phyloP scores from a whole-genome alignment of 1,140 invertebrate species.

The Caenorhabditis latens region DNA sequence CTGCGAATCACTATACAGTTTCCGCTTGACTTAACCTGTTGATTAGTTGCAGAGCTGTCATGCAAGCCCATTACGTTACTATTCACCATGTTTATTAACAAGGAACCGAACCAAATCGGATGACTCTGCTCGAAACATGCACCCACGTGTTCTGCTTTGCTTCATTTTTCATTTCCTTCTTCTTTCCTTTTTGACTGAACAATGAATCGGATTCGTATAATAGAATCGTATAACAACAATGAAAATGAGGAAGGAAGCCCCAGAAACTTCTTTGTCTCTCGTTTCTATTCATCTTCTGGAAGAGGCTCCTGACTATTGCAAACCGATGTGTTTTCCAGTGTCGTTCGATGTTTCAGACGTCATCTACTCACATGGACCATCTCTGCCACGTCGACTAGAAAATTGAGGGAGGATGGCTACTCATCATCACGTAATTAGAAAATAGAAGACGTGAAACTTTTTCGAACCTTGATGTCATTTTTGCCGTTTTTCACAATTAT shows the following conservation, averaged over 20 bases:
- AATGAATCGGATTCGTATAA: conserved; percentile 40
- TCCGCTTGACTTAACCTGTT: conserved; percentile 3
- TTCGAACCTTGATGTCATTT: conserved; percentile 41
- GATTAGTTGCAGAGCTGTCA: background rate
- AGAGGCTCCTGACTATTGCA: background rate
- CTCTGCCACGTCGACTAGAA: background rate
- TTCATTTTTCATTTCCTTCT: background rate
- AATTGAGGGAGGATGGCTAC: background rate
- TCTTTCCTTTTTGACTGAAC: background rate
- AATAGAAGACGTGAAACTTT: background rate
- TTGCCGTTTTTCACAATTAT: background rate
- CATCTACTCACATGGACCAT: background rate
- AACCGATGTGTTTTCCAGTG: conserved; percentile 2
- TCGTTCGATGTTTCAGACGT: background rate
- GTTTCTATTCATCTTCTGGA: background rate
- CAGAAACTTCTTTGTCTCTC: conserved; percentile 43
- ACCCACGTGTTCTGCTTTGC: conserved; percentile 27
- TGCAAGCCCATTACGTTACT: background rate
- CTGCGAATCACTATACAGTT: conserved; percentile 23
- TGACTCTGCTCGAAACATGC: conserved; percentile 12
- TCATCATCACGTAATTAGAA: conserved; percentile 22
- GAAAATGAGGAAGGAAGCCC: background rate
- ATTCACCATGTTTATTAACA: background rate
- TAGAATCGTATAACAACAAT: conserved; percentile 42
- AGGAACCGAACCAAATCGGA: background rate